Percentiles rank a stretch among this genome's conserved stretches.
Conservation (phyloP, 2,888 invertebrate species). For the Steinernema carpocapsae region DNA sequence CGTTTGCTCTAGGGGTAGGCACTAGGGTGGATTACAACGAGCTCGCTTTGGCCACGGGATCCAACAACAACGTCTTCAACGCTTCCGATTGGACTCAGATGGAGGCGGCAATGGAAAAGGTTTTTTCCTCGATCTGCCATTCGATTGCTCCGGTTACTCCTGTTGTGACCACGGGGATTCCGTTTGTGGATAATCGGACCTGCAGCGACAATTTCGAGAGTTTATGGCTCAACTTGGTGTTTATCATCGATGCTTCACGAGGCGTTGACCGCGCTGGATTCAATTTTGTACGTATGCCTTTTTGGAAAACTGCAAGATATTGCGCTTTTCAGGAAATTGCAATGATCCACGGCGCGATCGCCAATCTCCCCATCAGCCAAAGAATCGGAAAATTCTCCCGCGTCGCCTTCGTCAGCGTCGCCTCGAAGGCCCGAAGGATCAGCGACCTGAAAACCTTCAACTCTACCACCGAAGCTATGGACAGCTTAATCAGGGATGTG, state of each 20-base stretch:
- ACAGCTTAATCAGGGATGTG: background rate
- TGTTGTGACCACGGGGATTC: background rate
- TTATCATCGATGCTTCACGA: slow-evolving; percentile 8
- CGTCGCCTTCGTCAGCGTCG: slow-evolving; percentile 19
- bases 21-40: background rate
- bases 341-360: slow-evolving; percentile 3
- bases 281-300: slow-evolving; percentile 15
- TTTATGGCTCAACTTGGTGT: slow-evolving; percentile 26
- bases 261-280: background rate
- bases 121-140: background rate
- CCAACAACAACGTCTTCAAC: background rate
- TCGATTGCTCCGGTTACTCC: background rate
- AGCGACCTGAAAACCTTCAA: slow-evolving; percentile 3
- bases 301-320: background rate
- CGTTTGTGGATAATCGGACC: background rate
- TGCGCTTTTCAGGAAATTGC: background rate
- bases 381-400: background rate
- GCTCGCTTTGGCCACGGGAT: background rate
- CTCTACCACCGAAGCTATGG: no score
- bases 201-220: slow-evolving; percentile 7
- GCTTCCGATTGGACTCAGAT: background rate
- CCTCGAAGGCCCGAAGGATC: background rate
- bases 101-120: background rate
- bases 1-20: background rate
- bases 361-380: background rate